Evolutionary conservation across 2,797 vertebrate species (phyloP).

Genomic region (Danio albolineatus): DNA sequence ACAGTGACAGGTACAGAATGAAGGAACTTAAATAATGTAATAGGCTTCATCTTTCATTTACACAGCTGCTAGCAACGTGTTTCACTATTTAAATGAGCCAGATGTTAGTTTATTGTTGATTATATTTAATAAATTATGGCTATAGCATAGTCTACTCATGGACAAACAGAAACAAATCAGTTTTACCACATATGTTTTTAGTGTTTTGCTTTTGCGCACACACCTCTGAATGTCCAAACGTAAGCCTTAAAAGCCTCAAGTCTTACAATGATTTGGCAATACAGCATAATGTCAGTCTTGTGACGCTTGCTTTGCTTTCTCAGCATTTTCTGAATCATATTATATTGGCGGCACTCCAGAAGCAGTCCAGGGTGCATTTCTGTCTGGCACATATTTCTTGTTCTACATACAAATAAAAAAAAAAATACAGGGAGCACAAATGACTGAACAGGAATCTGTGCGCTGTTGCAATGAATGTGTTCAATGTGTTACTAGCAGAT

Average conservation of each 20-base stretch:
- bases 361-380: conserved; percentile 9
- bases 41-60: neutral
- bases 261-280: conserved; percentile 1
- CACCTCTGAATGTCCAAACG: neutral
- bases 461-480: neutral
- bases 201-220: no score
- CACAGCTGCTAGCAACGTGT: neutral
- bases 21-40: neutral
- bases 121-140: conserved; percentile 6
- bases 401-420: conserved; percentile 24
- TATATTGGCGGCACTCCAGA: conserved; percentile 24
- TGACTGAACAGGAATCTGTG: conserved; percentile 13
- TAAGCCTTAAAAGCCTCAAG: neutral
- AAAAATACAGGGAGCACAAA: neutral
- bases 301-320: neutral
- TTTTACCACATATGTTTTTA: no score
- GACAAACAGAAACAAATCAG: neutral
- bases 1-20: neutral
- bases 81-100: neutral
- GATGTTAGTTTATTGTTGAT: conserved; percentile 3
- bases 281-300: neutral
- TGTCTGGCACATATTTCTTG: conserved; percentile 29
- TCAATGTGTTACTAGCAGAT: neutral
- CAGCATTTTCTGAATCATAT: conserved; percentile 29
- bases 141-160: neutral